A percentile compares a stretch with the other conserved stretches of the same genome.
Conservation (phyloP, 2,113 vertebrate genomes). For the Cephalopterus ornatus region DNA sequence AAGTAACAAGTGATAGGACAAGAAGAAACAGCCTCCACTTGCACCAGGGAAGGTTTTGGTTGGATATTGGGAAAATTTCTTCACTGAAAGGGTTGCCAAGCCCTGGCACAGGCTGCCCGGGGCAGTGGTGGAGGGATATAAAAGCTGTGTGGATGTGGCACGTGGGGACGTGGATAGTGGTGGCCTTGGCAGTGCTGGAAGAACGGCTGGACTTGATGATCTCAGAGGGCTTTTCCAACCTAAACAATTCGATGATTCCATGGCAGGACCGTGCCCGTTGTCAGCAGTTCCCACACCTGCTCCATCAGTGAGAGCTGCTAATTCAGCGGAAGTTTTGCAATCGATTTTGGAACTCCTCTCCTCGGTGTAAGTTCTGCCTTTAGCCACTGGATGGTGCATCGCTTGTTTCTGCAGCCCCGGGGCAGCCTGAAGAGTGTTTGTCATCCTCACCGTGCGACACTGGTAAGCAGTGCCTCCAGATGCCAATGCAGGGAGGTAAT, state of each 20-base stretch:
- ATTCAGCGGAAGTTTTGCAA: background rate
- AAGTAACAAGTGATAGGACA: background rate
- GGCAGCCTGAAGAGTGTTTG: background rate
- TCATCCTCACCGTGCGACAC: fast-evolving
- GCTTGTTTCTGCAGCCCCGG: background rate
- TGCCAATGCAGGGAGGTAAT: background rate
- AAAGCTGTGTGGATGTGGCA: background rate
- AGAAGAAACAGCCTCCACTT: background rate
- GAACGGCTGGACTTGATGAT: background rate
- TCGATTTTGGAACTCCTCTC: background rate
- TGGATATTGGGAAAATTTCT: background rate
- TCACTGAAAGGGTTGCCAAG: background rate
- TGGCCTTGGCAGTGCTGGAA: background rate
- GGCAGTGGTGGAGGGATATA: background rate
- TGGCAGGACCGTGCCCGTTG: background rate
- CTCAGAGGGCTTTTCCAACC: background rate
- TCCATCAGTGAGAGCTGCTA: background rate
- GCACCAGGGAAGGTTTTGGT: background rate
- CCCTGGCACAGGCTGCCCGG: background rate
- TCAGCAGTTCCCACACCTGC: no score
- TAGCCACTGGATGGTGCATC: background rate
- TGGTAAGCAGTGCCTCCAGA: background rate
- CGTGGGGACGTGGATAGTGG: background rate
- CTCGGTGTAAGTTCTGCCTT: background rate
- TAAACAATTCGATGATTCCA: background rate